These are phyloP conservation scores for Gari tellinella DNA, from an alignment of 2,888 invertebrate genomes.

Conservation along the genomic window DNA sequence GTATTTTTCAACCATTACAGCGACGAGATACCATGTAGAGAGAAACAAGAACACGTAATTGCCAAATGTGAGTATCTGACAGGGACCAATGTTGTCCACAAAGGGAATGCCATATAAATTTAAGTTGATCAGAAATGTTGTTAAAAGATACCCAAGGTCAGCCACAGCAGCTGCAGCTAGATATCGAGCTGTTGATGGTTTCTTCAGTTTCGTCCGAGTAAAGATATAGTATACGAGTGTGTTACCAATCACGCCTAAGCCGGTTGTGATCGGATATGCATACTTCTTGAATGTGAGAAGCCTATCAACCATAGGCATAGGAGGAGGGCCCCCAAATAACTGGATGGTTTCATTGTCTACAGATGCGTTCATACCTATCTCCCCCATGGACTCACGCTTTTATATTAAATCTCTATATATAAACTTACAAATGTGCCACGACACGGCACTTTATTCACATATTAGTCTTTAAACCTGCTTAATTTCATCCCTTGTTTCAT, in stretches of 20 bases:
- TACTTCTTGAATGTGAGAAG: constrained; percentile 83
- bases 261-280: constrained; percentile 89
- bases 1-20: constrained; percentile 73
- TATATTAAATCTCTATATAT: too few relatives aligned
- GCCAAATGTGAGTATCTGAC: constrained; percentile 90
- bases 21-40: constrained; percentile 74
- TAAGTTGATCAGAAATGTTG: constrained; percentile 85
- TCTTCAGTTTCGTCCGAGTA: constrained; percentile 89
- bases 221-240: constrained; percentile 90
- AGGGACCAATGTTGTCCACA: constrained; percentile 86
- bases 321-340: too few relatives aligned
- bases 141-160: constrained; percentile 90
- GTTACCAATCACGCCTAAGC: constrained; percentile 92
- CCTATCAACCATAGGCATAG: too few relatives aligned
- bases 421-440: too few relatives aligned
- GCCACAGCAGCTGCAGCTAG: constrained; percentile 91
- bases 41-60: constrained; percentile 83
- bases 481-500: too few relatives aligned
- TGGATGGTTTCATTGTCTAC: too few relatives aligned
- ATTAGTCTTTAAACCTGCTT: too few relatives aligned
- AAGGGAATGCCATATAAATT: constrained; percentile 38
- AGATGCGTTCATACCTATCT: too few relatives aligned
- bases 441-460: too few relatives aligned
- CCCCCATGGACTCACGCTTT: too few relatives aligned
- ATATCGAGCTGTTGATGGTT: constrained; percentile 91